A percentile compares a stretch with the other conserved stretches of the same genome.
Evolutionary conservation across 2,113 vertebrate species (phyloP).

Genomic region (Melanotaenia duboulayi): DNA sequence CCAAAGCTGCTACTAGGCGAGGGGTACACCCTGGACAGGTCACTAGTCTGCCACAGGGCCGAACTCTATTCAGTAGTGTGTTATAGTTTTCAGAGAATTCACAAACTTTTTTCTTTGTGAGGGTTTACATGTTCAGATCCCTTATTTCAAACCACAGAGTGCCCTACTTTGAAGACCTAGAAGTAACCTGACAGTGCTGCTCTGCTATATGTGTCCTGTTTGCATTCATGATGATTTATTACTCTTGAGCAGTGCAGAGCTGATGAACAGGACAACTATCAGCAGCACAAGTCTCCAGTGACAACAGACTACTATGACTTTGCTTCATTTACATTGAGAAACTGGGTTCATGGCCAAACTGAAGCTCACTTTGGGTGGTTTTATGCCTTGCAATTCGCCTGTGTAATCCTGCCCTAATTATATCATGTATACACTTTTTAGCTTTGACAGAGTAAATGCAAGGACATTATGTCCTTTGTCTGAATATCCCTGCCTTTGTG

Average conservation of each 20-base stretch:
- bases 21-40: too few relatives aligned
- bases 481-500: constrained; percentile 10
- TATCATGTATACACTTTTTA: constrained; percentile 23
- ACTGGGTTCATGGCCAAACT: constrained; percentile 57
- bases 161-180: constrained; percentile 66
- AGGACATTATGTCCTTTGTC: constrained; percentile 44
- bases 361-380: constrained; percentile 20
- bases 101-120: constrained; percentile 18
- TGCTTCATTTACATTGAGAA: constrained; percentile 64
- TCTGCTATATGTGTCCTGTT: constrained; percentile 48
- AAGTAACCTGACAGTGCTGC: constrained; percentile 47
- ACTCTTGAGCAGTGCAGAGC: constrained; percentile 54
- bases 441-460: constrained; percentile 35
- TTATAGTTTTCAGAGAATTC: background rate
- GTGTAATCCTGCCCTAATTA: constrained; percentile 53
- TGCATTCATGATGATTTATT: constrained; percentile 76
- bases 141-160: constrained; percentile 37
- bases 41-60: too few relatives aligned
- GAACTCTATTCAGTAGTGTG: too few relatives aligned
- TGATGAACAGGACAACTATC: constrained; percentile 57
- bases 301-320: constrained; percentile 57
- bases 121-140: constrained; percentile 8
- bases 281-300: constrained; percentile 69
- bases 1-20: too few relatives aligned
- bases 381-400: constrained; percentile 36